Percentiles rank a stretch among this genome's conserved stretches.
Evolutionary conservation across 2,113 vertebrate species (phyloP).

Genomic region (Pangasianodon gigas): DNA sequence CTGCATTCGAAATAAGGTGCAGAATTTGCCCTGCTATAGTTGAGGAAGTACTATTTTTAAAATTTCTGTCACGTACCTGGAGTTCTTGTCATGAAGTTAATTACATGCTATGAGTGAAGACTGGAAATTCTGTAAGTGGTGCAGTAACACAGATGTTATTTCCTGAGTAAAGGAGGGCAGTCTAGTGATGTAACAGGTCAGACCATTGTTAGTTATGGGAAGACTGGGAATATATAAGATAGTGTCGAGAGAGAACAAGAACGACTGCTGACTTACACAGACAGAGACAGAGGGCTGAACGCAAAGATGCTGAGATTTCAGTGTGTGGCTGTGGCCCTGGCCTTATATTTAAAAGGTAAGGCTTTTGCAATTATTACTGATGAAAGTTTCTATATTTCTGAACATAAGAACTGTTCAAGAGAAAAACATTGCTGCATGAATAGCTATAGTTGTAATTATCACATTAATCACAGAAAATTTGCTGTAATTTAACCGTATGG

Average conservation of each 20-base stretch:
- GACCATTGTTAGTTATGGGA: neutral
- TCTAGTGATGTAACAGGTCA: neutral
- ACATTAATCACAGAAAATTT: neutral
- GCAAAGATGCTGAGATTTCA: constrained; percentile 11
- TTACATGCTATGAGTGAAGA: neutral
- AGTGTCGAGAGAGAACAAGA: neutral
- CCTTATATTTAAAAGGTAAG: constrained; percentile 5
- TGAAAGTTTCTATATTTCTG: neutral
- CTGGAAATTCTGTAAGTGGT: neutral
- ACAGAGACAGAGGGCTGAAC: neutral
- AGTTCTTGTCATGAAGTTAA: neutral
- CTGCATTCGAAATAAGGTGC: no score
- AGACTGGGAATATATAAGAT: neutral
- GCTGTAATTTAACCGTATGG: neutral
- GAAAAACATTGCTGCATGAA: neutral
- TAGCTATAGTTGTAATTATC: neutral
- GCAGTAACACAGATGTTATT: neutral
- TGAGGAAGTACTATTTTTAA: neutral
- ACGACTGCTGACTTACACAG: neutral
- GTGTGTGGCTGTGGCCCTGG: neutral
- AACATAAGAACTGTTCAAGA: neutral
- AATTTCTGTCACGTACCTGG: neutral
- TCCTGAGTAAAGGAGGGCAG: neutral
- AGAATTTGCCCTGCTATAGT: neutral
- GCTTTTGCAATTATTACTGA: neutral